Conservation (phyloP, 1,140 invertebrate species). For the Periplaneta americana region DNA sequence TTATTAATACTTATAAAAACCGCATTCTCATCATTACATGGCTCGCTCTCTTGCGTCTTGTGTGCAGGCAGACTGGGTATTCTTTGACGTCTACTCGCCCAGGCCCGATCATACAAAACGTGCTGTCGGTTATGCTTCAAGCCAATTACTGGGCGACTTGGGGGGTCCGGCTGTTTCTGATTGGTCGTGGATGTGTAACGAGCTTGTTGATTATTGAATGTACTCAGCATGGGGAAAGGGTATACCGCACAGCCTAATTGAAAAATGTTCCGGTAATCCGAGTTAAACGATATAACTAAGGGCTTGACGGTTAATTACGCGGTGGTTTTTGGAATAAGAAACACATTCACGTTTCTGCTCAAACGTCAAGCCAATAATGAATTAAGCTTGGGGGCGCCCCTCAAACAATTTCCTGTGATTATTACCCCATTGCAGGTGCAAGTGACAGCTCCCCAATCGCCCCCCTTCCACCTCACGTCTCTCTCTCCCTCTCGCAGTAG, state of each 20-base stretch:
- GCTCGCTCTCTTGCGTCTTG: background rate
- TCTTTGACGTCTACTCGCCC: background rate
- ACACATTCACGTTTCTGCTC: slow-evolving; percentile 9
- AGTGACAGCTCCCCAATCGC: slow-evolving; percentile 18
- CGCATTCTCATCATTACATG: background rate
- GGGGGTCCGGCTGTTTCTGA: slow-evolving; percentile 22
- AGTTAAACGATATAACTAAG: slow-evolving; percentile 21
- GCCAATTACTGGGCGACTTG: slow-evolving; percentile 21
- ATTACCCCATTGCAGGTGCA: slow-evolving; percentile 21
- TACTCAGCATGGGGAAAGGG: slow-evolving; percentile 9
- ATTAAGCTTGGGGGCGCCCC: slow-evolving; percentile 15
- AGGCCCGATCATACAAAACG: slow-evolving; percentile 13
- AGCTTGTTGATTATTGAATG: slow-evolving; percentile 16
- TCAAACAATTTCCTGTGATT: slow-evolving; percentile 24
- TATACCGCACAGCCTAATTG: slow-evolving; percentile 15
- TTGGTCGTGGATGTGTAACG: slow-evolving; percentile 19
- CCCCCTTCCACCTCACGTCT: background rate
- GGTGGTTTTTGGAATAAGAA: slow-evolving; percentile 14
- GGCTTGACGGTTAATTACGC: slow-evolving; percentile 22
- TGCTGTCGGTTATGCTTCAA: slow-evolving; percentile 18
- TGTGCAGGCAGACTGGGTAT: background rate
- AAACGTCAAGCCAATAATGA: slow-evolving; percentile 21
- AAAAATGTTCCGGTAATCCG: slow-evolving; percentile 18
- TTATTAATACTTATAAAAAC: background rate
- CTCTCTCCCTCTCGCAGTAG: background rate